Evolutionary conservation across 2,888 invertebrate species (phyloP).

Genomic region (Ptychoptera albimana): DNA sequence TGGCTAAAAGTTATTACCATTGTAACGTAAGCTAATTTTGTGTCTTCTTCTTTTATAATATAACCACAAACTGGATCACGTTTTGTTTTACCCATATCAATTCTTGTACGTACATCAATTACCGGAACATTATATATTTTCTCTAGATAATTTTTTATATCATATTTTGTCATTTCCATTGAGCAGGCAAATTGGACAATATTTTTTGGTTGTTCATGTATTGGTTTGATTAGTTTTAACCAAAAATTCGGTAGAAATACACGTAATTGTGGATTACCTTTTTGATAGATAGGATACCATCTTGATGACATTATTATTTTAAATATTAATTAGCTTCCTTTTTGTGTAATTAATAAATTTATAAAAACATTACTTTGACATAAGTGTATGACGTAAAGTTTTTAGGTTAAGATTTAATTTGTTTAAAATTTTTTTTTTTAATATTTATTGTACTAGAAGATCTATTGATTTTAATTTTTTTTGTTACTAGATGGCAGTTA

Average conservation of each 20-base stretch:
- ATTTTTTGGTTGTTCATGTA: slow-evolving; percentile 53
- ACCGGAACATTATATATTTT: slow-evolving; percentile 87
- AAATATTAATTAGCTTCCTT: too few species aligned
- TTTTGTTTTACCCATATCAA: slow-evolving; percentile 51
- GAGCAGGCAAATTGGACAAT: slow-evolving; percentile 79
- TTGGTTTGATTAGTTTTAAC: slow-evolving; percentile 76
- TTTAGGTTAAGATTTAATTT: too few species aligned
- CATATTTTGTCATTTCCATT: slow-evolving; percentile 82
- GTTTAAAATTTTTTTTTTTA: too few species aligned
- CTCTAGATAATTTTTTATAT: slow-evolving; percentile 84
- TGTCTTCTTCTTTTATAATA: slow-evolving; percentile 67
- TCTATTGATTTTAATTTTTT: too few species aligned
- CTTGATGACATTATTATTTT: slow-evolving; percentile 25
- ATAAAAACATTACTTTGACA: too few species aligned
- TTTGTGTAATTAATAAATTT: too few species aligned
- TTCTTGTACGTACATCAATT: slow-evolving; percentile 57
- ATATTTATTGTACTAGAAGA: too few species aligned
- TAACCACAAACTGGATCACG: slow-evolving; percentile 43
- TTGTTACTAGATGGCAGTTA: too few species aligned
- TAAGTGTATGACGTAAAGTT: too few species aligned
- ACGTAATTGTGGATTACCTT: slow-evolving; percentile 85
- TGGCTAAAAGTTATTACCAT: slow-evolving; percentile 38
- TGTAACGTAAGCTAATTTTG: slow-evolving; percentile 61
- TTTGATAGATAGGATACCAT: slow-evolving; percentile 79
- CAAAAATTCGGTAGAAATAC: slow-evolving; percentile 93